Percentiles rank a stretch among this genome's conserved stretches.
phyloP scores from a whole-genome alignment of 2,888 invertebrate genomes.

The Harpalus rubripes region DNA sequence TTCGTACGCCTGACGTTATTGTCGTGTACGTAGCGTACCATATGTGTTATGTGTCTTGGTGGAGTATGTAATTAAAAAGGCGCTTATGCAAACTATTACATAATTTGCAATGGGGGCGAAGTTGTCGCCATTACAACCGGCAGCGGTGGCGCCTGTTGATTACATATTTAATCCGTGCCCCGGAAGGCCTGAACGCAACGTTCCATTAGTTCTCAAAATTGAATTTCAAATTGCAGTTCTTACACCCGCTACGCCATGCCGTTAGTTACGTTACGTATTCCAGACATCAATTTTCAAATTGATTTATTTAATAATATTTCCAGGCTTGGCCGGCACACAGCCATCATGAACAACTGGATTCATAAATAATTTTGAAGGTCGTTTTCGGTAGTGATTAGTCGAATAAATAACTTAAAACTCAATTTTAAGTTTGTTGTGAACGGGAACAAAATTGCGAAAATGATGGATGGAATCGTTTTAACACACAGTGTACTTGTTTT shows the following conservation, averaged over 20 bases:
- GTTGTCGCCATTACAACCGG: slow-evolving; percentile 28
- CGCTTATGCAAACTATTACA: slow-evolving; percentile 37
- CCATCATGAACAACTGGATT: slow-evolving; percentile 40
- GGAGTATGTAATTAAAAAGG: slow-evolving; percentile 19
- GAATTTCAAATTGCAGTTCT: slow-evolving; percentile 61
- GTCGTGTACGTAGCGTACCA: too few species aligned
- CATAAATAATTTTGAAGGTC: slow-evolving; percentile 37
- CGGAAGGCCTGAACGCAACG: slow-evolving; percentile 48
- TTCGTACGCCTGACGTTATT: too few species aligned
- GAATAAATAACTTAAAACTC: slow-evolving; percentile 49
- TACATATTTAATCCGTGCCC: slow-evolving; percentile 44
- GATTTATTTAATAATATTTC: slow-evolving; percentile 55
- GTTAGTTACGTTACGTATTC: slow-evolving; percentile 3
- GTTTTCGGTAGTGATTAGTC: slow-evolving; percentile 37
- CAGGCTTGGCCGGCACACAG: not conserved
- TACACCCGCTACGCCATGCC: slow-evolving; percentile 20
- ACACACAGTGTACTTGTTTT: slow-evolving; percentile 17
- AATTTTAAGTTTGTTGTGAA: slow-evolving; percentile 34
- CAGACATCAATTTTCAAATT: slow-evolving; percentile 39
- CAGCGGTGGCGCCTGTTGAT: slow-evolving; percentile 28
- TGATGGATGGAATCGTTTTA: slow-evolving; percentile 43
- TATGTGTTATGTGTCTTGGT: slow-evolving; percentile 2
- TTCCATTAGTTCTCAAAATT: slow-evolving; percentile 61
- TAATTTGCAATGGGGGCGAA: slow-evolving; percentile 18
- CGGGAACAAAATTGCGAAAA: slow-evolving; percentile 40